phyloP scores from a whole-genome alignment of 2,888 invertebrate genomes.

The Platycnemis pennipes region DNA sequence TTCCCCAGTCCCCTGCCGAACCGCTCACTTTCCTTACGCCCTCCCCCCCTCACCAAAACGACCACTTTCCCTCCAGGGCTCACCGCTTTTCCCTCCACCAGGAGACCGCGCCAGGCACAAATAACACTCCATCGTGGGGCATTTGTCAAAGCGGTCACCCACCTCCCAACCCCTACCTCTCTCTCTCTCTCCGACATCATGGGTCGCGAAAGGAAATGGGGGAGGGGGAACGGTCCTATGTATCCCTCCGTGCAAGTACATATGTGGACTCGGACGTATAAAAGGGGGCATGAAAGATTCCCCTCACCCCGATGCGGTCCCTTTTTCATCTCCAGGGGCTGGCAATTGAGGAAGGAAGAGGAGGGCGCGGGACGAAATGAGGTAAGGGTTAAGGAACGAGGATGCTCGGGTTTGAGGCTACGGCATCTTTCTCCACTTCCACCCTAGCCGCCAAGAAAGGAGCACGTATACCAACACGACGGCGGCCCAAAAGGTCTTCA shows the following conservation, averaged over 20 bases:
- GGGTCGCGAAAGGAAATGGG: too few relatives aligned
- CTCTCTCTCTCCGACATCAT: background rate
- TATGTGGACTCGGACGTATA: background rate
- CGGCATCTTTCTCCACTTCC: background rate
- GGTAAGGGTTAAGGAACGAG: background rate
- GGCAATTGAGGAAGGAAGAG: background rate
- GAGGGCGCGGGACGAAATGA: background rate
- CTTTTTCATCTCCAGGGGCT: background rate
- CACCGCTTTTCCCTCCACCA: background rate
- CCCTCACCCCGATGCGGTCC: background rate
- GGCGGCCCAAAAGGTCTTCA: background rate
- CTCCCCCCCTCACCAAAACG: background rate
- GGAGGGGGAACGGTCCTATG: background rate
- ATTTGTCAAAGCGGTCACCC: constrained; percentile 40
- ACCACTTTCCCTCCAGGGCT: background rate
- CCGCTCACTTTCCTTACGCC: background rate
- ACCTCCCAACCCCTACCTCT: background rate
- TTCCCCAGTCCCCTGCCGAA: background rate
- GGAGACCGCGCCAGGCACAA: constrained; percentile 5
- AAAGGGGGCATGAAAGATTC: background rate
- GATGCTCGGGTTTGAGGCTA: background rate
- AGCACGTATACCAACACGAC: background rate
- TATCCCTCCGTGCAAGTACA: background rate
- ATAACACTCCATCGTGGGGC: constrained; percentile 48
- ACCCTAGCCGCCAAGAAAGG: background rate